phyloP scores from a whole-genome alignment of 1,140 invertebrate species.

The Zaprionus inermis region DNA sequence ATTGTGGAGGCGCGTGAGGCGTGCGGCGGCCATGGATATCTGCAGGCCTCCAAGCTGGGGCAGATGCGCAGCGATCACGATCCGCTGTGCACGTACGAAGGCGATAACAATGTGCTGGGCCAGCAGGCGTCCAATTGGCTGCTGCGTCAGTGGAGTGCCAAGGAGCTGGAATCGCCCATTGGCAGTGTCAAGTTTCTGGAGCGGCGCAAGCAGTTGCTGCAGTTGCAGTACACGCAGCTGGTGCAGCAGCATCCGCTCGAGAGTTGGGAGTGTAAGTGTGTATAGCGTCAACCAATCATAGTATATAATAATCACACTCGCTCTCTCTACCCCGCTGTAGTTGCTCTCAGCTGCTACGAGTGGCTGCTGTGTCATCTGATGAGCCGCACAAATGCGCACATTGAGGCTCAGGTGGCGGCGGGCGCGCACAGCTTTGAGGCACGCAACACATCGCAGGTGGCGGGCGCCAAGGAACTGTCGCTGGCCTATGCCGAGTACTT shows the following conservation, averaged over 20 bases:
- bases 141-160: conserved; percentile 87
- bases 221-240: conserved; percentile 84
- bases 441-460: conserved; percentile 93
- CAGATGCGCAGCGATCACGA: conserved; percentile 95
- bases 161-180: conserved; percentile 86
- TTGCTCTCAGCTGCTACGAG: conserved; percentile 89
- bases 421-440: conserved; percentile 89
- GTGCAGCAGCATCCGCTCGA: conserved; percentile 43
- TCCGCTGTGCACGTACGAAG: conserved; percentile 97
- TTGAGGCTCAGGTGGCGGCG: conserved; percentile 85
- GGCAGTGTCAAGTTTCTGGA: conserved; percentile 87
- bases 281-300: neutral
- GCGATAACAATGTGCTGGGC: conserved; percentile 97
- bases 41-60: conserved; percentile 90
- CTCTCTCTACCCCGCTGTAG: conserved; percentile 84
- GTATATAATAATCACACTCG: neutral
- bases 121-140: conserved; percentile 98
- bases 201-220: conserved; percentile 85
- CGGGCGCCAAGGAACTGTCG: conserved; percentile 90
- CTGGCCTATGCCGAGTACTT: conserved; percentile 91
- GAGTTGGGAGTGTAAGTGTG: conserved; percentile 86
- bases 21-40: conserved; percentile 91
- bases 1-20: conserved; percentile 96
- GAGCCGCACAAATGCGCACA: conserved; percentile 87
- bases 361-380: conserved; percentile 94